Evolutionary conservation across 1,140 invertebrate species (phyloP).

Genomic region (Zeugodacus cucurbitae): DNA sequence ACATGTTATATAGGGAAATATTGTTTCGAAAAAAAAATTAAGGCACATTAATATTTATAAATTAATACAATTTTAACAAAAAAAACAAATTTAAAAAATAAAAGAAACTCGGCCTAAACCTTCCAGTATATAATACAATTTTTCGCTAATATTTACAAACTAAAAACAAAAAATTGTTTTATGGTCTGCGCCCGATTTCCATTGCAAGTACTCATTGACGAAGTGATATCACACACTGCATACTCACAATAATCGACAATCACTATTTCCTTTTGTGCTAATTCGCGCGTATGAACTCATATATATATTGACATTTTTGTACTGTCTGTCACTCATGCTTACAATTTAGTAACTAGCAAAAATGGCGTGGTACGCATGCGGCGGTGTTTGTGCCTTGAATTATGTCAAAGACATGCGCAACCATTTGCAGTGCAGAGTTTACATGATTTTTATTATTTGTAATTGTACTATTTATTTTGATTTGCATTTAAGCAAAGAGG

Average conservation of each 20-base stretch:
- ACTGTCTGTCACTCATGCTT: not conserved
- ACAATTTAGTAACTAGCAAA: not conserved
- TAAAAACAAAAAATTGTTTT: not conserved
- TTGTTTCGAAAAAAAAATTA: too few species aligned
- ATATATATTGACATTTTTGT: not conserved
- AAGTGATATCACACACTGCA: not conserved
- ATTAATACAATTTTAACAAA: not conserved
- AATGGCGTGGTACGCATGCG: not conserved
- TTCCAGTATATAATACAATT: not conserved
- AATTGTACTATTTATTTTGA: not conserved
- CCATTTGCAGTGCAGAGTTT: not conserved
- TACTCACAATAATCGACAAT: not conserved
- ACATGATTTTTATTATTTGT: not conserved
- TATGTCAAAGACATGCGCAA: not conserved
- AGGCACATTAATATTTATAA: too few species aligned
- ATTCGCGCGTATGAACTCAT: not conserved
- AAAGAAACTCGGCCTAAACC: not conserved
- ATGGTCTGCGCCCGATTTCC: not conserved
- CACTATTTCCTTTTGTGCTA: not conserved
- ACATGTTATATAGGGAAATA: too few species aligned
- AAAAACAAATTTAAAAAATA: too few species aligned
- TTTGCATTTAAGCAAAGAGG: not conserved
- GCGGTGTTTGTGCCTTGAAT: not conserved
- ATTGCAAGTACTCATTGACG: not conserved
- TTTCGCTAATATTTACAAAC: not conserved